Evolutionary conservation across 2,888 invertebrate genomes (phyloP), one percentile per base, ranked within the genome.

Genomic region (Teleogryllus oceanicus): DNA sequence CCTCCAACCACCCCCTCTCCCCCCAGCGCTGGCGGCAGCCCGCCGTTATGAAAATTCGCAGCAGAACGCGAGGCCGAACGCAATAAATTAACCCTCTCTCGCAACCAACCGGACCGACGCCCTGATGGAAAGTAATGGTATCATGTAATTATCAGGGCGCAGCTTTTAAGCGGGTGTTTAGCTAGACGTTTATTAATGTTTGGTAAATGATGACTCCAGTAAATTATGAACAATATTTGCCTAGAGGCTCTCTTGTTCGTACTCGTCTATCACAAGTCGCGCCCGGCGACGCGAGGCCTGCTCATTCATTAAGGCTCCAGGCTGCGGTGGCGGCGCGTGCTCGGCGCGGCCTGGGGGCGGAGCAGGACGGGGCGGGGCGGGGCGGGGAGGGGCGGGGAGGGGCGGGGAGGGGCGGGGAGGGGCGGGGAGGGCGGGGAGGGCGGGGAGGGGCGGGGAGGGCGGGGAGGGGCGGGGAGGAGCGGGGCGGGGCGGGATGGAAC

Each of bases 121-220:
- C n/a, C 62, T 62, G 62, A 62, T 62, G 62, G 62, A 62, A 62
- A 62, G 62, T 62, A 62, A 62, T 62, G 62, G 62, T 62, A 62
- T 62, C 62, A 62, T 62, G 62, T 62, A 62, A 62, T 62, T 62
- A 62, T 62, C 62, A 62, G 62, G 62, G 62, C n/a, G 13, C 62
- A 37, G 62, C 62, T 62, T 62, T 62, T n/a, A n/a, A 62, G 62
- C 62, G 62, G n/a, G 62, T 62, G 62, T 62, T 62, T 62, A 62
- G 62, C 62, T n/a, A 62, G 62, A 62, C 62, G n/a, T 62, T 62
- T 62, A 62, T 62, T 62, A 62, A 62, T 62, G 62, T 62, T 62
- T 8, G 62, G 16, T 62, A 62, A 62, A 62, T 62, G 62, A 62
- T 62, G 62, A 62, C 62, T 62, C 62, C 16, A 62, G 62, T 62